Evolutionary conservation across 2,797 vertebrate species (phyloP), one percentile per base, ranked within the genome.

Genomic region (Melanitta fusca): DNA sequence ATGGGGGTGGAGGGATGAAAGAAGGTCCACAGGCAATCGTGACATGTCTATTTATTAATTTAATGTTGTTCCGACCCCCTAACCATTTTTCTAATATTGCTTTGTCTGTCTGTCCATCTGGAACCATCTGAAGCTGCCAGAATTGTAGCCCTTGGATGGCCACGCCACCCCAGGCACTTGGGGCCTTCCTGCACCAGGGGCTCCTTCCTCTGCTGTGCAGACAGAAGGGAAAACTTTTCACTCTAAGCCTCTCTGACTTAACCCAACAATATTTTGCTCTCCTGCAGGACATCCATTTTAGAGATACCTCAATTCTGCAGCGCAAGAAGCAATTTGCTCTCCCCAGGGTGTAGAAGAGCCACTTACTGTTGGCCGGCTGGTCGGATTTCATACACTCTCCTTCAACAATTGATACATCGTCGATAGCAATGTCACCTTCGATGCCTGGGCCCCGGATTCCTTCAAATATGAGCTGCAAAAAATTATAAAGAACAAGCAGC

Each of bases 341-440:
- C 13, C 30, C 30, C 11, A 6, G 9, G 1, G 1, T 2, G 8
- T 27, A 61, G 34, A 58, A 25, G 19, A 72, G 43, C 8, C 58
- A 97, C 99, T 98, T 95, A 99, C 99, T 99, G 97, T 99, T 99
- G 93, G 98, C 98, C 3, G 99, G 98, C 25, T 98, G 98, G 97
- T 99, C 98, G 97, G 98, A 98, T 89, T 98, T 98, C 81, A 97
- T 97, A 97, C 99, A 99, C 97, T 99, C 99, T 85, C 99, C 99
- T 97, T 99, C 99, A 95, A 99, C 98, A 36, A 99, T 98, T 3
- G 99, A 99, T 75, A 99, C 98, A 15, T 99, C 99, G 57, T 99
- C 99, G 5, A 99, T 99, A 83, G 99, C 99, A 25, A 99, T 99
- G 95, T 99, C 99, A 13, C 99, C 99, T 97, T 99, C 99, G 9